These are phyloP conservation scores for Acanthurus tractus DNA, from an alignment of 2,797 vertebrate species.

Conservation along the genomic window DNA sequence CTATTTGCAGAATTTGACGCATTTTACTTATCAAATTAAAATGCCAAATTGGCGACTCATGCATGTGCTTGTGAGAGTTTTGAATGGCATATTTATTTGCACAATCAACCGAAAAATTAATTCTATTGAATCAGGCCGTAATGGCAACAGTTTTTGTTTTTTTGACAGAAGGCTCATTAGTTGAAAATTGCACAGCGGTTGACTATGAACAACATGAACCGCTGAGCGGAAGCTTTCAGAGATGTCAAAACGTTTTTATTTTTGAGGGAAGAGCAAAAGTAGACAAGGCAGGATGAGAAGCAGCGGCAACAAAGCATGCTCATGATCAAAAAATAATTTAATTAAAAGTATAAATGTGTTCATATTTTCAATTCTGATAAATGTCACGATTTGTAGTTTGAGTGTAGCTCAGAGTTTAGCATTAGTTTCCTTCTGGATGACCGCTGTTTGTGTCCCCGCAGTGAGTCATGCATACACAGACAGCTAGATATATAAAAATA, in stretches of 20 bases:
- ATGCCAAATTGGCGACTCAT: neutral
- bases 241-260: neutral
- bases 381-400: too few species aligned
- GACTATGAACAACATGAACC: neutral
- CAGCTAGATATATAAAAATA: too few species aligned
- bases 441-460: too few species aligned
- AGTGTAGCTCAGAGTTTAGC: too few species aligned
- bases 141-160: neutral
- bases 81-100: neutral
- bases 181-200: neutral
- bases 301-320: neutral
- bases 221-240: neutral
- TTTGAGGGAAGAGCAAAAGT: neutral
- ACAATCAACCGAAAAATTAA: too few species aligned
- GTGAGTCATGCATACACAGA: too few species aligned
- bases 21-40: too few species aligned
- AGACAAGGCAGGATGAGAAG: neutral
- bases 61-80: neutral
- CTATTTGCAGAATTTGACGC: neutral
- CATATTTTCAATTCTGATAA: too few species aligned
- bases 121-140: neutral
- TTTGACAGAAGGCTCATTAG: neutral
- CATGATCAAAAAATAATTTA: neutral
- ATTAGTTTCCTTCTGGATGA: too few species aligned
- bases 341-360: neutral